Evolutionary conservation across 2,113 vertebrate species (phyloP).

Genomic region (Dicaeum eximium): DNA sequence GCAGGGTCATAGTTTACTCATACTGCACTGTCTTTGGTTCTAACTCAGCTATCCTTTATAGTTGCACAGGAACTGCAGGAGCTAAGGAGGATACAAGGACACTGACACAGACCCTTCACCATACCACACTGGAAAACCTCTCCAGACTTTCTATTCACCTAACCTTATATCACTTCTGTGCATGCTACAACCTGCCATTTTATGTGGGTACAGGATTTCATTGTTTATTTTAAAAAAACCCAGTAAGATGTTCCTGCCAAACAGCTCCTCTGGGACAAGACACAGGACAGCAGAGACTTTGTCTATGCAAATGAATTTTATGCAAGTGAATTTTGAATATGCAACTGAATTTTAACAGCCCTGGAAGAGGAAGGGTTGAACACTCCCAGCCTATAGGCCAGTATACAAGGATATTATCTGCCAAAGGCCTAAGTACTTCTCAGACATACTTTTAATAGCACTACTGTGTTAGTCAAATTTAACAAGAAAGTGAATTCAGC

Average conservation of each 20-base stretch:
- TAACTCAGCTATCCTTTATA: not conserved
- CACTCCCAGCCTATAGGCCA: not conserved
- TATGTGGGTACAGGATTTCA: not conserved
- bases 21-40: not conserved
- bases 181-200: not conserved
- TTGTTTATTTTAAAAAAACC: fast-evolving
- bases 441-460: not conserved
- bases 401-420: not conserved
- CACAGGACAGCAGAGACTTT: not conserved
- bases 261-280: not conserved
- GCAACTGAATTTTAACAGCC: not conserved
- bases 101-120: not conserved
- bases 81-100: not conserved
- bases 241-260: not conserved
- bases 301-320: not conserved
- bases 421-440: not conserved
- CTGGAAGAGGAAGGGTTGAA: not conserved
- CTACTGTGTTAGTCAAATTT: not conserved
- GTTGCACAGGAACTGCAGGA: not conserved
- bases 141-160: not conserved
- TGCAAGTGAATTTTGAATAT: not conserved
- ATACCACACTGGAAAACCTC: not conserved
- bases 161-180: not conserved
- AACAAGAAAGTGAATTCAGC: not conserved
- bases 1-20: not conserved